A percentile compares a stretch with the other conserved stretches of the same genome.
Conservation (phyloP, 2,888 invertebrate species). For the Drosophila kanekoi region DNA sequence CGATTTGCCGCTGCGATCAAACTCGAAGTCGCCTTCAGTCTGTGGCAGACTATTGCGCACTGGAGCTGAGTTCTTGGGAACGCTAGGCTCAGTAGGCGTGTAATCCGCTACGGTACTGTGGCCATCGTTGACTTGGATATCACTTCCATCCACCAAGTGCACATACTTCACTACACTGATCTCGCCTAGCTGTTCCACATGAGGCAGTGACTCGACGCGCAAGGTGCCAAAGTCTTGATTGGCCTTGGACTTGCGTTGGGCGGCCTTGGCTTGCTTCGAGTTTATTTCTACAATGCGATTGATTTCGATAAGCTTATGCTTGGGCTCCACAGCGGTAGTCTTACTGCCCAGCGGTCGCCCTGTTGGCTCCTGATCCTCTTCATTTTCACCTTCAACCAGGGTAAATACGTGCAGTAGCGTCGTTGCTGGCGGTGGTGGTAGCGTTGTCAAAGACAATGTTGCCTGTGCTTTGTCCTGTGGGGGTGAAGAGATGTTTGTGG, state of each 20-base stretch:
- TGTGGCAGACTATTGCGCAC: slow-evolving; percentile 77
- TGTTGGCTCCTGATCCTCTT: slow-evolving; percentile 44
- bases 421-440: slow-evolving; percentile 79
- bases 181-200: slow-evolving; percentile 89
- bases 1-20: slow-evolving; percentile 75
- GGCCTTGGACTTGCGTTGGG: slow-evolving; percentile 86
- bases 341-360: slow-evolving; percentile 34
- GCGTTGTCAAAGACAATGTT: slow-evolving; percentile 50
- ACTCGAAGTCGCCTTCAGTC: slow-evolving; percentile 29
- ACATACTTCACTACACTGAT: slow-evolving; percentile 89
- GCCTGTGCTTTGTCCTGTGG: slow-evolving; percentile 68
- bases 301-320: slow-evolving; percentile 88
- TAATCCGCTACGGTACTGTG: slow-evolving; percentile 85
- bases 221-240: slow-evolving; percentile 85
- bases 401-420: slow-evolving; percentile 86
- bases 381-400: slow-evolving; percentile 74
- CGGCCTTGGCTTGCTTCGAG: slow-evolving; percentile 88
- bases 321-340: slow-evolving; percentile 61
- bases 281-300: slow-evolving; percentile 90
- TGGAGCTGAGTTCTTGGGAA: slow-evolving; percentile 56
- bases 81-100: slow-evolving; percentile 80
- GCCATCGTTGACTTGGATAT: slow-evolving; percentile 82
- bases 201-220: slow-evolving; percentile 87
- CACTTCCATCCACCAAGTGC: slow-evolving; percentile 87
- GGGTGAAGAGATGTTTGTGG: slow-evolving; percentile 76